Evolutionary conservation across 2,888 invertebrate genomes (phyloP).

Genomic region (Invenusta paracnida): DNA sequence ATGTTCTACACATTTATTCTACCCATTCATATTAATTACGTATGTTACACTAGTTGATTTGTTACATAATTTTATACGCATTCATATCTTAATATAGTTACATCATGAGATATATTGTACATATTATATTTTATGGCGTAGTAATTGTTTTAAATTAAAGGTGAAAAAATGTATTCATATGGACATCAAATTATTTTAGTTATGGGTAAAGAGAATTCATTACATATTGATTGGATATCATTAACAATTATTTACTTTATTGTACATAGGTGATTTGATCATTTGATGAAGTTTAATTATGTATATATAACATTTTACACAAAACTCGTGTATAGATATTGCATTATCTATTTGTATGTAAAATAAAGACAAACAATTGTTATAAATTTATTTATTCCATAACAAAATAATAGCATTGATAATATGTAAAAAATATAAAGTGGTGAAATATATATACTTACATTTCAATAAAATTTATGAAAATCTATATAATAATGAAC

Average conservation of each 20-base stretch:
- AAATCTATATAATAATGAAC: background rate
- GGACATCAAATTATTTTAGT: background rate
- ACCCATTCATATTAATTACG: background rate
- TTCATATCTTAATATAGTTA: background rate
- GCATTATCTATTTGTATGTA: background rate
- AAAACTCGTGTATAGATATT: background rate
- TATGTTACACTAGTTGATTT: background rate
- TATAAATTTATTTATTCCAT: background rate
- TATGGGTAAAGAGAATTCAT: background rate
- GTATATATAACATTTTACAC: background rate
- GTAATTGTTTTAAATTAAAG: background rate
- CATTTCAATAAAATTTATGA: no score
- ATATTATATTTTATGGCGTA: background rate
- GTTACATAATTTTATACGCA: background rate
- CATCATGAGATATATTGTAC: background rate
- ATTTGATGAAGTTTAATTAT: background rate
- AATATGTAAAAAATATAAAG: background rate
- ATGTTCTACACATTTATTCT: background rate
- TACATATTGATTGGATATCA: background rate
- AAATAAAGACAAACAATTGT: background rate
- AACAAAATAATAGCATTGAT: background rate
- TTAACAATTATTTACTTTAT: background rate
- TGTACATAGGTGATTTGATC: background rate
- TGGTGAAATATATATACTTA: no score
- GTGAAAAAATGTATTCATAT: background rate